Percentiles rank a stretch among this genome's conserved stretches.
Conservation (phyloP, 2,888 invertebrate genomes). For the Liodrosophila aerea region DNA sequence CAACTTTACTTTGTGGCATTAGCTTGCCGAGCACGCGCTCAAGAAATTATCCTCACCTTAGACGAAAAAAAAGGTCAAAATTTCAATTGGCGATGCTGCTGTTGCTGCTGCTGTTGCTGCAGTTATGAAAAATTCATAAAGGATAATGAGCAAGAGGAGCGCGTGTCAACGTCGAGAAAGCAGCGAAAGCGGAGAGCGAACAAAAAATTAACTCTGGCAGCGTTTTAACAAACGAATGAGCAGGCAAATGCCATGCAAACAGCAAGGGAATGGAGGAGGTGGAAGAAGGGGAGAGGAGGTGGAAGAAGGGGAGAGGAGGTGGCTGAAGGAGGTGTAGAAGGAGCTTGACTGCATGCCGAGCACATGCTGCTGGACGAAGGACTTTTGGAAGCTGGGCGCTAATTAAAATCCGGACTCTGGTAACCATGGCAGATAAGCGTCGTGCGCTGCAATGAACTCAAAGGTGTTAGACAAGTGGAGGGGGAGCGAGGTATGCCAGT, state of each 20-base stretch:
- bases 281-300: not conserved
- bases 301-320: not conserved
- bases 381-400: constrained; percentile 45
- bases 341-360: not conserved
- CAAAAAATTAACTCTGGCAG: constrained; percentile 54
- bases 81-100: constrained; percentile 73
- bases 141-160: constrained; percentile 78
- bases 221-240: constrained; percentile 73
- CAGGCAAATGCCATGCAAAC: constrained; percentile 68
- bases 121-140: constrained; percentile 80
- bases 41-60: constrained; percentile 55
- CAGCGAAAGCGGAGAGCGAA: too few relatives aligned
- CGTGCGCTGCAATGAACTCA: constrained; percentile 59
- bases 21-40: constrained; percentile 69
- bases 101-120: constrained; percentile 44
- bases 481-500: constrained; percentile 7
- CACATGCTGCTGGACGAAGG: constrained; percentile 35
- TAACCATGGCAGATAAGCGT: constrained; percentile 74
- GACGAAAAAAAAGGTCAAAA: constrained; percentile 42
- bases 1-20: constrained; percentile 51
- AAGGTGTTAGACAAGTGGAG: constrained; percentile 72
- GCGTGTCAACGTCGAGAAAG: constrained; percentile 68
- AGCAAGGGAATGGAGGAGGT: constrained; percentile 18
- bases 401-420: constrained; percentile 70
- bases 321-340: not conserved